Evolutionary conservation across 1,140 invertebrate species (phyloP).

Genomic region (Micrasema longulum): DNA sequence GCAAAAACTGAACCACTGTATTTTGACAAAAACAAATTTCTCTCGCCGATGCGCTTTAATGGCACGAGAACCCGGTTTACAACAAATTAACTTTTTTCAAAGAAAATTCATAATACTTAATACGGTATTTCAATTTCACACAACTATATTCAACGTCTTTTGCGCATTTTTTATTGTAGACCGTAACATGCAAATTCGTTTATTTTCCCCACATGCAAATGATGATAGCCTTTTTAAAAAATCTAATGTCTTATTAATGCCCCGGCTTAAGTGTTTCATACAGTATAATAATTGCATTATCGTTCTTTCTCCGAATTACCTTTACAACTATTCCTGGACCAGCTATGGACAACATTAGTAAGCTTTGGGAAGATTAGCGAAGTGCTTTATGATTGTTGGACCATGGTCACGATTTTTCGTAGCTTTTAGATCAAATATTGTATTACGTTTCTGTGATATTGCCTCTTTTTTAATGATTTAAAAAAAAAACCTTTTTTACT

Average conservation of each 20-base stretch:
- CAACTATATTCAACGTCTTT: no score
- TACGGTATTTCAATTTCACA: no score
- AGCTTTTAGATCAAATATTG: not conserved
- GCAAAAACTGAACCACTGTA: no score
- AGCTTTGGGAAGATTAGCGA: conserved; percentile 23
- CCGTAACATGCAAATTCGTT: no score
- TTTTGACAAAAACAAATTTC: no score
- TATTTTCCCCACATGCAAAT: not conserved
- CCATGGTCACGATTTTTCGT: conserved; percentile 13
- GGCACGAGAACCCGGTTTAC: no score
- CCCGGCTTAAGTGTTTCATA: not conserved
- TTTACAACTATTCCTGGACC: conserved; percentile 15
- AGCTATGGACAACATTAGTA: conserved; percentile 12
- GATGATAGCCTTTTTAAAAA: conserved; percentile 6
- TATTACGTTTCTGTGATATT: conserved; percentile 19
- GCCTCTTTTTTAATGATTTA: no score
- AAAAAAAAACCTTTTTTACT: no score
- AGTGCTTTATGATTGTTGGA: conserved; percentile 26
- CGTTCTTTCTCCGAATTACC: conserved; percentile 10
- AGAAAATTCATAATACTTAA: no score
- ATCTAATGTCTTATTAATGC: conserved; percentile 6
- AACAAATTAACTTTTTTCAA: no score
- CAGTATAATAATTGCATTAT: conserved; percentile 18
- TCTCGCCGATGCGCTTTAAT: no score
- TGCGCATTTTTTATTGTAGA: no score